These are phyloP conservation scores for Diabrotica virgifera DNA, from an alignment of 1,140 invertebrate genomes.

Conservation along the genomic window DNA sequence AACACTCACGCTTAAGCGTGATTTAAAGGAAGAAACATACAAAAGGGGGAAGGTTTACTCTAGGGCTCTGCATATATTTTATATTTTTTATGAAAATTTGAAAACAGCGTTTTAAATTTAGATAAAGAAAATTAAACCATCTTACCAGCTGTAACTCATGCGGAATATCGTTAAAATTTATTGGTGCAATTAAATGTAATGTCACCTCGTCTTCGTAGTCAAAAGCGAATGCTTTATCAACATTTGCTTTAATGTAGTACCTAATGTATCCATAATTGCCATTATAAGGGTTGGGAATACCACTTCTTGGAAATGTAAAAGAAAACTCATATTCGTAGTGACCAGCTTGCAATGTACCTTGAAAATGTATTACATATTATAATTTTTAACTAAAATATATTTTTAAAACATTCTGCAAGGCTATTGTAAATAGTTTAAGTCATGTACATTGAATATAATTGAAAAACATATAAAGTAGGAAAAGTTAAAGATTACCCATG, in stretches of 20 bases:
- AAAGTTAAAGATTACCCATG: too few relatives aligned
- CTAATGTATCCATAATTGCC: constrained; percentile 7
- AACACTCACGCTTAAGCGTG: too few relatives aligned
- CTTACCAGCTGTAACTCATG: constrained; percentile 4
- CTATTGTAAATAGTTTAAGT: neutral
- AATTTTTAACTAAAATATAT: neutral
- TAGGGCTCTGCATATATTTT: too few relatives aligned
- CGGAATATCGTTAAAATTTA: constrained; percentile 7
- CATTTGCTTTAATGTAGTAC: constrained; percentile 13
- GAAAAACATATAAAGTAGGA: too few relatives aligned
- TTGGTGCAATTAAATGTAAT: neutral
- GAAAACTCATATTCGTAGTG: constrained; percentile 3
- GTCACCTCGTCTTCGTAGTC: constrained; percentile 4
- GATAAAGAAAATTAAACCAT: too few relatives aligned
- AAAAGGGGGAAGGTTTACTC: too few relatives aligned
- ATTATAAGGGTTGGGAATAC: neutral
- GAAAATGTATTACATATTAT: neutral
- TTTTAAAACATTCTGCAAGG: neutral
- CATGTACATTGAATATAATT: neutral
- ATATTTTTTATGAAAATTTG: too few relatives aligned
- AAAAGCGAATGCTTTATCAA: constrained; percentile 7
- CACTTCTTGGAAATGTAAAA: constrained; percentile 6
- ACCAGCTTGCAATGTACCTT: constrained; percentile 5
- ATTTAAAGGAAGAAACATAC: too few relatives aligned
- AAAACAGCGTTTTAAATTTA: too few relatives aligned